phyloP scores from a whole-genome alignment of 1,140 invertebrate genomes.

The Lucilia sericata region DNA sequence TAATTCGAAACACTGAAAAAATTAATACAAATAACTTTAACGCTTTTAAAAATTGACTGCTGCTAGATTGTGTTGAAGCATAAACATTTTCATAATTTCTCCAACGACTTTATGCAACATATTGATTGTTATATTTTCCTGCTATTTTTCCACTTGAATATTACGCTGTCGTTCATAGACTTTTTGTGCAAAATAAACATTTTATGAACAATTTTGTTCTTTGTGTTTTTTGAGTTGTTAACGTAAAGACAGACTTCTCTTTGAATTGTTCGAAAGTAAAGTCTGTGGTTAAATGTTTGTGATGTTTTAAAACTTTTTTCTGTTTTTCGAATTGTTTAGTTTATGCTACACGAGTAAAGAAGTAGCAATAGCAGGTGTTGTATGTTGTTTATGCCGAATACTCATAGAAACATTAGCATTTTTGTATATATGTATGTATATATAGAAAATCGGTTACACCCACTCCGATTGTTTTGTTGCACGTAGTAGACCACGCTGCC shows the following conservation, averaged over 20 bases:
- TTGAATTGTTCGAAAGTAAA: background rate
- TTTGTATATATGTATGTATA: background rate
- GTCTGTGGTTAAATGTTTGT: conserved; percentile 15
- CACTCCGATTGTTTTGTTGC: background rate
- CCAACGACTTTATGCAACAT: too few species aligned
- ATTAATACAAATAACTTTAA: too few species aligned
- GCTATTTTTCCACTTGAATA: too few species aligned
- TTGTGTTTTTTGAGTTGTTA: background rate
- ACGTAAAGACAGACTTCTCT: background rate
- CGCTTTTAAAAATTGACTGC: too few species aligned
- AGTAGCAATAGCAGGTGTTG: conserved; percentile 7
- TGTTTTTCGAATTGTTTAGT: background rate
- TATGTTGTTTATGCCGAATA: conserved; percentile 3
- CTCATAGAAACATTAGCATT: conserved; percentile 16
- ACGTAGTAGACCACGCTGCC: too few species aligned
- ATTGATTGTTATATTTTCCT: too few species aligned
- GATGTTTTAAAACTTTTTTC: background rate
- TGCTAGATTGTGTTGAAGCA: too few species aligned
- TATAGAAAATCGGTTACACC: background rate
- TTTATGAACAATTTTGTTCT: background rate
- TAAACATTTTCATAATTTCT: too few species aligned
- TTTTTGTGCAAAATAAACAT: background rate
- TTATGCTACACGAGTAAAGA: background rate
- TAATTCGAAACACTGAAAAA: too few species aligned
- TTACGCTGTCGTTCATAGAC: too few species aligned